These are phyloP conservation scores for Ophioderma brevispina DNA, from an alignment of 35 echinoderm and acorn worm species.

Conservation along the genomic window DNA sequence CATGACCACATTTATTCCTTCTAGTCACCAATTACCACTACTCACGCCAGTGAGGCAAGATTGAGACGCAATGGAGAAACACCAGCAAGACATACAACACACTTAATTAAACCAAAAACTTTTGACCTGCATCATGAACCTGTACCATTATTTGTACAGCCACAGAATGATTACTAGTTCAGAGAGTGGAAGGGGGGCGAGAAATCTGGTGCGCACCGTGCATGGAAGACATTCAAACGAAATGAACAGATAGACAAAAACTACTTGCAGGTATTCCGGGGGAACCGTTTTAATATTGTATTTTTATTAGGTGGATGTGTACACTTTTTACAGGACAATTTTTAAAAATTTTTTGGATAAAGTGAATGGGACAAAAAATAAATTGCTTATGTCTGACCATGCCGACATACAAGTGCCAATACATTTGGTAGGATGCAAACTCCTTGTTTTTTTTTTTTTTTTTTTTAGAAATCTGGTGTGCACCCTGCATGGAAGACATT, in stretches of 20 bases:
- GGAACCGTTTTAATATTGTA: background rate
- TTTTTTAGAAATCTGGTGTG: too few relatives aligned
- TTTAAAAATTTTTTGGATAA: background rate
- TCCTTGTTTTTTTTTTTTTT: too few relatives aligned
- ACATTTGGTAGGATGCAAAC: background rate
- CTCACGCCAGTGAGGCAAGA: too few relatives aligned
- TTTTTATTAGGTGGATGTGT: background rate
- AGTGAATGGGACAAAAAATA: background rate
- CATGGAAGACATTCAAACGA: background rate
- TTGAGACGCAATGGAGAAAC: too few relatives aligned
- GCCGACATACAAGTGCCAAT: background rate
- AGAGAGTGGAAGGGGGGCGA: background rate
- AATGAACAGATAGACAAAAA: background rate
- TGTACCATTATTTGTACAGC: too few relatives aligned
- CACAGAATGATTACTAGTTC: background rate
- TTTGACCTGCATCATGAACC: too few relatives aligned
- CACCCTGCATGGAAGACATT: too few relatives aligned
- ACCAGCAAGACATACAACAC: too few relatives aligned
- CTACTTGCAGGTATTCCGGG: background rate
- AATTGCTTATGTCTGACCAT: background rate
- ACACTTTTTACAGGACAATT: background rate
- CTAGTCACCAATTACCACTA: too few relatives aligned
- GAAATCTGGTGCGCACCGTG: background rate
- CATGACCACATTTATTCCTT: too few relatives aligned
- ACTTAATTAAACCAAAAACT: too few relatives aligned